Evolutionary conservation across 2,113 vertebrate species (phyloP), one percentile per base, ranked within the genome.

Genomic region (Gobio gobio): DNA sequence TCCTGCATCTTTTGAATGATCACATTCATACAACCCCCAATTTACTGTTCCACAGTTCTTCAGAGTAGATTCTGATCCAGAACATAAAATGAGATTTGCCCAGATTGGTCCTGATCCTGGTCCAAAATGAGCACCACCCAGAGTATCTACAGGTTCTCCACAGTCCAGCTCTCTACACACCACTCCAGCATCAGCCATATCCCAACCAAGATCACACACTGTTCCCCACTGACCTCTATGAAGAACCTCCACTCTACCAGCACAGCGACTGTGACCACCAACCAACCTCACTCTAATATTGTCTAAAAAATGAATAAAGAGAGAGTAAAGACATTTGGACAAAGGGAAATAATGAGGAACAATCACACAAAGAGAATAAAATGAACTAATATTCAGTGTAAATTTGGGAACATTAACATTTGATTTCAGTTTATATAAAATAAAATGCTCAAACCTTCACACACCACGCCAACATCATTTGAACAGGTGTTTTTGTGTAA

Each of bases 141-240:
- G 3, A 26, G n/a, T n/a, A 63, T 63, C 64, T 36, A 68, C 26
- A 66, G 63, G 63, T 66, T 64, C 61, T 64, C 61, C 61, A 64
- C 61, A 64, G 26, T 16, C 61, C 5, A 64, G 61, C 13, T 64
- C 61, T 64, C 13, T 64, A 64, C 61, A 64, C 61, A 64, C 61
- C 61, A 66, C 63, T 33, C 29, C 63, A 33, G 63, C 63, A 18
- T 66, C 63, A 18, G 29, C 1, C 63, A 66, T 0, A 64, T 64
- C 61, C 13, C 26, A 64, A 0, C 0, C 2, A 64, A 1, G 33
- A 64, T 73, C 56, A 63, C 83, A 86, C 36, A 90, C 87, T 54
- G 85, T 90, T 66, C 89, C 85, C 87, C 85, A 90, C n/a, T 85
- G 76, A 29, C 83, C 86, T 12, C 47, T 72, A n/a, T 89, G 78